Evolutionary conservation across 2,797 vertebrate genomes (phyloP).

Genomic region (Lophius americanus): DNA sequence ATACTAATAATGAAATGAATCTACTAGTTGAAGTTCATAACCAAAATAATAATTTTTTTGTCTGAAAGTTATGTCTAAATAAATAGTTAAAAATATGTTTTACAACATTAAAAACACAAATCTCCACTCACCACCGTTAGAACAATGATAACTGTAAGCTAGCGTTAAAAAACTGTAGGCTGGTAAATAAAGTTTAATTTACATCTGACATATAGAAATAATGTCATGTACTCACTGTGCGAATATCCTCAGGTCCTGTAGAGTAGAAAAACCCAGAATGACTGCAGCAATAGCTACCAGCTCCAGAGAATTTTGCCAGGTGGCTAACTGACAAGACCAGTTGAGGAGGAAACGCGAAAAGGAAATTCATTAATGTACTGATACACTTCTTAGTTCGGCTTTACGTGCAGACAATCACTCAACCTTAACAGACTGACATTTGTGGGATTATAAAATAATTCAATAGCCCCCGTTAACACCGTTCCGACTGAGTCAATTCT

Average conservation of each 20-base stretch:
- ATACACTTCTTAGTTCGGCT: rapidly evolving
- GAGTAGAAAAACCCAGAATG: constrained; percentile 71
- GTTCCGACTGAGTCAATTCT: rapidly evolving
- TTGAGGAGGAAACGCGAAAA: constrained; percentile 35
- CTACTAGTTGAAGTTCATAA: no score
- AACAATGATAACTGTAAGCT: constrained; percentile 1
- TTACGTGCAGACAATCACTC: rapidly evolving
- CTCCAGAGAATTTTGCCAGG: constrained; percentile 38
- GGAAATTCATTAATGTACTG: not conserved
- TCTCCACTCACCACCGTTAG: not conserved
- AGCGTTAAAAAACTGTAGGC: not conserved
- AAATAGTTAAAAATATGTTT: not conserved
- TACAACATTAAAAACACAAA: not conserved
- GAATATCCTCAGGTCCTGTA: constrained; percentile 66
- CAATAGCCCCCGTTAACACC: rapidly evolving
- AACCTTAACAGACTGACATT: rapidly evolving
- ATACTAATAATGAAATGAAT: no score
- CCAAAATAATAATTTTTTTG: not conserved
- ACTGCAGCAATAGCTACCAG: constrained; percentile 76
- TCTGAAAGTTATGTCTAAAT: not conserved
- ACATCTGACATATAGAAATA: not conserved
- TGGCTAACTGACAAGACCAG: not conserved
- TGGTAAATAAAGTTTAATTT: rapidly evolving
- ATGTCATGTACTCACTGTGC: constrained; percentile 76
- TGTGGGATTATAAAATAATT: rapidly evolving